A percentile compares a stretch with the other conserved stretches of the same genome.
Conservation (phyloP, 2,797 vertebrate species). For the Lacerta viridis region DNA sequence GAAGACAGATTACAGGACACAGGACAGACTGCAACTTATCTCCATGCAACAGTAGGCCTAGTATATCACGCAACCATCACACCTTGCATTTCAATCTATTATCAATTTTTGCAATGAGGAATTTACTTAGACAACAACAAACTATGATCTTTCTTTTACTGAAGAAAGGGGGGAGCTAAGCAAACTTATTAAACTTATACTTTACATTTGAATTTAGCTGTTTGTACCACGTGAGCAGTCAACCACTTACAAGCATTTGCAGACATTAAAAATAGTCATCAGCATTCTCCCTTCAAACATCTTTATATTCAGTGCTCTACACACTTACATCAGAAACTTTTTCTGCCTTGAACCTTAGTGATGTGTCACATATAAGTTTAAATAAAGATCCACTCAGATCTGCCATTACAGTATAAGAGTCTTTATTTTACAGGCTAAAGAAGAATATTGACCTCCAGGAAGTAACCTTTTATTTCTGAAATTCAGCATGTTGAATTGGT, state of each 20-base stretch:
- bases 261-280: neutral
- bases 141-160: neutral
- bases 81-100: constrained; percentile 13
- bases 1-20: neutral
- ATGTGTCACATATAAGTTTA: constrained; percentile 5
- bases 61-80: neutral
- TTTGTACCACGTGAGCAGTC: neutral
- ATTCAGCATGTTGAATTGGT: fast-evolving
- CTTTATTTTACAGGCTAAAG: neutral
- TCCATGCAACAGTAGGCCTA: neutral
- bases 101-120: neutral
- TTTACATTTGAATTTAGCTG: fast-evolving
- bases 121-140: constrained; percentile 3
- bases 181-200: neutral
- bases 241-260: neutral
- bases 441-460: constrained; percentile 24
- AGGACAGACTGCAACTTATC: neutral
- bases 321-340: constrained; percentile 30
- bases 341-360: constrained; percentile 9
- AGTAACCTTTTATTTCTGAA: constrained; percentile 31
- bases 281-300: constrained; percentile 18
- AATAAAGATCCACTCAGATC: neutral
- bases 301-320: constrained; percentile 24
- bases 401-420: constrained; percentile 18
- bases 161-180: neutral